These are phyloP conservation scores for Carabus problematicus DNA, from an alignment of 2,888 invertebrate genomes.

Conservation along the genomic window DNA sequence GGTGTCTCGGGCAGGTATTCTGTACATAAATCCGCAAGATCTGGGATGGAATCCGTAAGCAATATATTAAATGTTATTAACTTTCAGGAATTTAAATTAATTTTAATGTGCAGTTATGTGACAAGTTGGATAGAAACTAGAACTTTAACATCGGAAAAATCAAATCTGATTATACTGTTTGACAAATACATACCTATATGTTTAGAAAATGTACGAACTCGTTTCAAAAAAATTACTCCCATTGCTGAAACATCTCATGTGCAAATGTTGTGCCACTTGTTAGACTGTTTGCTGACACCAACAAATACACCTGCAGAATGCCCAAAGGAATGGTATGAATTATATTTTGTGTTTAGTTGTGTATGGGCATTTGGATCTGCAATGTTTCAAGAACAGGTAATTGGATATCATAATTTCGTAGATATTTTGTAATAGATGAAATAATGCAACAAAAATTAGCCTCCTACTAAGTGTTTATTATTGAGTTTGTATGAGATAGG, in stretches of 20 bases:
- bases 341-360: conserved; percentile 94
- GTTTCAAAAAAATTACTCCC: conserved; percentile 96
- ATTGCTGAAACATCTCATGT: conserved; percentile 94
- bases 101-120: conserved; percentile 70
- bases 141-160: conserved; percentile 78
- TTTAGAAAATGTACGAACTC: conserved; percentile 82
- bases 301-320: conserved; percentile 88
- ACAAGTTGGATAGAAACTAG: conserved; percentile 93
- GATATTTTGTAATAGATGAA: not conserved
- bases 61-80: not conserved
- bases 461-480: too few relatives aligned
- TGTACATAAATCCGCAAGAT: conserved; percentile 95
- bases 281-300: conserved; percentile 83
- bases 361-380: conserved; percentile 99
- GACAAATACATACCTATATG: conserved; percentile 96
- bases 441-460: too few relatives aligned
- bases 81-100: not conserved
- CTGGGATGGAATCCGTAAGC: conserved; percentile 96
- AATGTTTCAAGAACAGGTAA: conserved; percentile 90
- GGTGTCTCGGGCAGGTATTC: conserved; percentile 94
- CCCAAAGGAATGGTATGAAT: conserved; percentile 93
- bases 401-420: not conserved
- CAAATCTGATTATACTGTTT: conserved; percentile 92
- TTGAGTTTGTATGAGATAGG: too few relatives aligned
- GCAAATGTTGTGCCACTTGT: conserved; percentile 89